Base-by-base conservation (phyloP, 1,140 invertebrate species). In the Caenorhabditis brenneri region DNA sequence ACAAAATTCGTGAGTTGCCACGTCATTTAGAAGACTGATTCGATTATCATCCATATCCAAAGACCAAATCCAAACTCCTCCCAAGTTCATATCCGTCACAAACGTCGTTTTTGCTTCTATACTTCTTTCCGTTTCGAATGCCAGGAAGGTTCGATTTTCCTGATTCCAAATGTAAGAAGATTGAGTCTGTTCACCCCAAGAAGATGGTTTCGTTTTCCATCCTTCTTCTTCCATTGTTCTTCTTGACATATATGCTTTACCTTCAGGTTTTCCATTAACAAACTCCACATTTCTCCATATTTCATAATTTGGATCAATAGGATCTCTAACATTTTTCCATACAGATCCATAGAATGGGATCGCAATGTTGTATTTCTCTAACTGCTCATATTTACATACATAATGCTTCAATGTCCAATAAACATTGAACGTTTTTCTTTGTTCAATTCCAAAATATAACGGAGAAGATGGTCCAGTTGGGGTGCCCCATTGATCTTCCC, bases 31-130 rank as follows among this genome's bases (percentile, higher is more conserved):
- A n/a, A n/a, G n/a, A n/a, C n/a, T n/a, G n/a, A n/a, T n/a, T n/a
- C n/a, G n/a, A n/a, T 80, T 33, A 79, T 79, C 31, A 42, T 74
- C 65, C 65, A 42, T 74, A 74, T 42, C n/a, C 65, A 74, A 12
- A 7, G 36, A 74, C 19, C n/a, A 42, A 24, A 74, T 39, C 12
- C n/a, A 19, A 10, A 74, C n/a, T 46, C 65, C 65, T 46, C 65
- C 65, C 36, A 74, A 24, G 33, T 74, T 74, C 27, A 42, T 39
- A 33, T 74, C 36, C 0, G 10, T 46, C 2, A 15, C 36, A 42
- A 42, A 74, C 6, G n/a, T 31, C 4, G 42, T 15, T 46, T 74
- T 74, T 6, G 12, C 65, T 12, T 74, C 36, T 5, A 74, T 42
- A 24, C 36, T 74, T 74, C 15, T 42, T n/a, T 42, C 33, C 7